Conservation (phyloP, 2,113 vertebrate genomes). For the Sylvilagus bachmani region DNA sequence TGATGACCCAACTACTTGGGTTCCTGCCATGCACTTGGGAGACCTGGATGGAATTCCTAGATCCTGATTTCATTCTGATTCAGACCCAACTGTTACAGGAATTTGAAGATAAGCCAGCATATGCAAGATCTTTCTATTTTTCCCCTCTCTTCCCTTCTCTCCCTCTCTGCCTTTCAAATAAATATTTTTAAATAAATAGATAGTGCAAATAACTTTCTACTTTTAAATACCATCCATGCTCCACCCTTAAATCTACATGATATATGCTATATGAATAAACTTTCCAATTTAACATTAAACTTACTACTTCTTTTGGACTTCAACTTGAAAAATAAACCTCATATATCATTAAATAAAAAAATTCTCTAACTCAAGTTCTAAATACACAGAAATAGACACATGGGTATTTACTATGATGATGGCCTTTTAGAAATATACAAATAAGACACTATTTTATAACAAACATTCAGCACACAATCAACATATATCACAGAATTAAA, state of each 20-base stretch:
- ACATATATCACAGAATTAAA: neutral
- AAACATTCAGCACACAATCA: neutral
- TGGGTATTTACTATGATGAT: neutral
- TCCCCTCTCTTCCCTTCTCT: too few species aligned
- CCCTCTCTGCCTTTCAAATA: too few species aligned
- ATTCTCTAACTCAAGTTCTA: neutral
- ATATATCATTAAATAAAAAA: neutral
- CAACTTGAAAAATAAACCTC: neutral
- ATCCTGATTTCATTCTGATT: too few species aligned
- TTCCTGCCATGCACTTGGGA: too few species aligned
- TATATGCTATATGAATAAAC: neutral
- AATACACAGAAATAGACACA: neutral
- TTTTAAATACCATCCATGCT: conserved; percentile 1
- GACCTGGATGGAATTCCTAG: too few species aligned
- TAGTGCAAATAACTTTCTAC: neutral
- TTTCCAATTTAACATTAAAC: conserved; percentile 41
- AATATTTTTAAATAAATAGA: too few species aligned
- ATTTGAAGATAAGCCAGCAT: too few species aligned
- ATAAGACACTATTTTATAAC: conserved; percentile 16
- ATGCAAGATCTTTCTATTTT: too few species aligned
- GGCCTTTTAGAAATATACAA: neutral
- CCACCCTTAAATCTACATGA: neutral
- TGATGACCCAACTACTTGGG: too few species aligned
- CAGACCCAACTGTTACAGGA: too few species aligned
- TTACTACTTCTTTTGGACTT: neutral